Evolutionary conservation across 1,140 invertebrate species (phyloP).

Genomic region (Pseudomyrmex flavicornis): DNA sequence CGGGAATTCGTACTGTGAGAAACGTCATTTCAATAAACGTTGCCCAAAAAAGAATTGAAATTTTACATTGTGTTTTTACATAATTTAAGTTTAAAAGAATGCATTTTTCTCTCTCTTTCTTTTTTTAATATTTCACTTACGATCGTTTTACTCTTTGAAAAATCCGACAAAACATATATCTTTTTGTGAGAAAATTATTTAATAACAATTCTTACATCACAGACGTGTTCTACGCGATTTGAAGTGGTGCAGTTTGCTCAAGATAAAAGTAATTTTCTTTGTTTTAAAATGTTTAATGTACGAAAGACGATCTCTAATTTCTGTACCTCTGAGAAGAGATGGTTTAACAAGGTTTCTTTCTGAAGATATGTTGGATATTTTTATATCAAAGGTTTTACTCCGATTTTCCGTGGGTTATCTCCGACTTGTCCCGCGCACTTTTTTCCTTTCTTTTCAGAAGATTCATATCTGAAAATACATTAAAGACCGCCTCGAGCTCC

Average conservation of each 20-base stretch:
- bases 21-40: not conserved
- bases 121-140: too few species aligned
- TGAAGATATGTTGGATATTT: slow-evolving; percentile 7
- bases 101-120: too few species aligned
- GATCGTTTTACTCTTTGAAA: too few species aligned
- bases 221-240: too few species aligned
- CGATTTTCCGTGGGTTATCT: slow-evolving; percentile 52
- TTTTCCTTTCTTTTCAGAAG: slow-evolving; percentile 48
- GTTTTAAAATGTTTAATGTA: slow-evolving; percentile 31
- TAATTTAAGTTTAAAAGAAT: too few species aligned
- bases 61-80: not conserved
- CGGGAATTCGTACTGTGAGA: not conserved
- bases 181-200: too few species aligned
- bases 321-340: slow-evolving; percentile 14
- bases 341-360: slow-evolving; percentile 31
- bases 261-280: too few species aligned
- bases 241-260: too few species aligned
- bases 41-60: not conserved
- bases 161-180: too few species aligned
- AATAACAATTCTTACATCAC: too few species aligned
- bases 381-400: slow-evolving; percentile 48
- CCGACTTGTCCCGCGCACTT: slow-evolving; percentile 20
- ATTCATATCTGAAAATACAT: slow-evolving; percentile 55
- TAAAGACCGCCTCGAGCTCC: slow-evolving; percentile 28
- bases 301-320: slow-evolving; percentile 34